Base-by-base conservation (phyloP, 2,797 vertebrate species). In the Anabacerthia variegaticeps region DNA sequence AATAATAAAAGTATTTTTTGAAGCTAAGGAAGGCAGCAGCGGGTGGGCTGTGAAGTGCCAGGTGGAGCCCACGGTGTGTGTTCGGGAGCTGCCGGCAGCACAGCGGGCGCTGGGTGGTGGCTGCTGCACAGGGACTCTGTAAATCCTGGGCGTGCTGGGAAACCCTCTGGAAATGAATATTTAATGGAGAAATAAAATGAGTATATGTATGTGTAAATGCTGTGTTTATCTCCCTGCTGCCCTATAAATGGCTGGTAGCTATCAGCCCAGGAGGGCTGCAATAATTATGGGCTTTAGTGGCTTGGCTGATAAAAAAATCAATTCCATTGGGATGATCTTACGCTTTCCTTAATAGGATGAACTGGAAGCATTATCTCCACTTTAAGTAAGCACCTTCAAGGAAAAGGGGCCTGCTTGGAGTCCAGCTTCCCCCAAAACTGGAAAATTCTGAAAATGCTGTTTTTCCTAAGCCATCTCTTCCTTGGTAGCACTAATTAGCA, bases 111-210 rank as follows among this genome's bases (percentile, higher is more conserved):
- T 14, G 34, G 20, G 41, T 7, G 6, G 37, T 52, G 69, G 44
- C 49, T 85, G 69, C 84, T 74, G 59, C 65, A 26, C 32, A 22
- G 74, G 20, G 18, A 61, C 30, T 67, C 78, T 27, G 15, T 28
- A 85, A 92, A 71, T 77, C 68, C 75, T 71, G 15, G 6, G 27
- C 2, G 0, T 95, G 67, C 86, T 28, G 79, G 75, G 91, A 88
- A 89, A 30, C 44, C 66, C 71, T 78, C 77, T 78, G 82, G 21
- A 89, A 95, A 93, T 92, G 9, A 94, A 86, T 94, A 92, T 90
- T 95, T 91, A 92, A 92, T 82, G 39, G 34, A 63, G 92, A 75
- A 86, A 76, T 86, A 63, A 93, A 87, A 65, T 37, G 11, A 82
- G 85, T 62, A 41, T 80, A 34, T 52, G 37, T 26, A 27, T 2